Evolutionary conservation across 2,113 vertebrate genomes (phyloP).

Genomic region (Loxodonta africana): DNA sequence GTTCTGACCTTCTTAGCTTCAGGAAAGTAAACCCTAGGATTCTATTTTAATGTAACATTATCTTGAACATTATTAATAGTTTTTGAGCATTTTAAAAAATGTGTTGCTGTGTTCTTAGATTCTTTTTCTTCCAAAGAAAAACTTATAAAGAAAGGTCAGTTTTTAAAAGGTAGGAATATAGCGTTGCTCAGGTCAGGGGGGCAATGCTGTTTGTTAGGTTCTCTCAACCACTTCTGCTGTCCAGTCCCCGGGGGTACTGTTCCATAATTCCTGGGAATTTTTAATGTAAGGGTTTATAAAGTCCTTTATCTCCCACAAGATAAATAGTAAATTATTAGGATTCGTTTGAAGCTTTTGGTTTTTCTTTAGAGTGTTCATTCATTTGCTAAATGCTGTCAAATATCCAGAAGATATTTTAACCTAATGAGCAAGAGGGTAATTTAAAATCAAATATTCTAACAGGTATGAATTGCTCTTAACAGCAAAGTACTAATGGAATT

Average conservation of each 20-base stretch:
- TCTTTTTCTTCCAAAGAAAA: slow-evolving; percentile 4
- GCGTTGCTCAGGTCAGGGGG: neutral
- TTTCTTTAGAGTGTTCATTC: slow-evolving; percentile 2
- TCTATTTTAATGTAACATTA: neutral
- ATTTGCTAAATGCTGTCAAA: slow-evolving; percentile 22
- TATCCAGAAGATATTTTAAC: neutral
- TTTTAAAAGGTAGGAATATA: neutral
- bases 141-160: neutral
- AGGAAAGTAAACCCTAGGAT: neutral
- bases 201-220: neutral
- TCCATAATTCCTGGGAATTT: neutral
- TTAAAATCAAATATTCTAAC: neutral
- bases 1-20: neutral
- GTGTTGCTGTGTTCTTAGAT: neutral
- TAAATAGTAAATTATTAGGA: neutral
- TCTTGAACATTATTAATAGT: neutral
- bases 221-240: neutral
- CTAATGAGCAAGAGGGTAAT: neutral
- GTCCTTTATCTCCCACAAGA: neutral
- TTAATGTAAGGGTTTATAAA: slow-evolving; percentile 14
- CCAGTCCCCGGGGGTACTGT: neutral
- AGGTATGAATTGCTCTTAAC: neutral
- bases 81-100: slow-evolving; percentile 26
- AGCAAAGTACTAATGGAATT: neutral
- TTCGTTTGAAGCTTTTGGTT: neutral